Conservation (phyloP, 1,140 invertebrate species). For the Leptopilina clavipes region DNA sequence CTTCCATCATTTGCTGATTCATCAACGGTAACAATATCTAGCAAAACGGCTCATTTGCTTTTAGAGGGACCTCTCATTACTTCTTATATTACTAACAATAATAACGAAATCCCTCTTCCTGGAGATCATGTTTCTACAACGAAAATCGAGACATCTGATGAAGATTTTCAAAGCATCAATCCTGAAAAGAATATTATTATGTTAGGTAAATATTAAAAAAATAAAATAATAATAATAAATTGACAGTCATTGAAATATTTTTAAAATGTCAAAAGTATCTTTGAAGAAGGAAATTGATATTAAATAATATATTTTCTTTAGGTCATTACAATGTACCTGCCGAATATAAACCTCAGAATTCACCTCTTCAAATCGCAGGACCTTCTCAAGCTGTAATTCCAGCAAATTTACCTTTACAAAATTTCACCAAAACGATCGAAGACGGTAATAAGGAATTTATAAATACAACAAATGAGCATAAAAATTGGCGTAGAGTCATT, state of each 20-base stretch:
- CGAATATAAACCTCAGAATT: constrained; percentile 68
- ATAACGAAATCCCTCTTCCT: constrained; percentile 55
- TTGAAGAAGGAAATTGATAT: not conserved
- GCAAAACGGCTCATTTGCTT: constrained; percentile 78
- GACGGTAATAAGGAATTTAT: constrained; percentile 50
- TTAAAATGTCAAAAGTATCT: too few relatives aligned
- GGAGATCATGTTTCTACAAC: constrained; percentile 56
- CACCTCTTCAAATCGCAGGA: constrained; percentile 77
- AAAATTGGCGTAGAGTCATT: constrained; percentile 56
- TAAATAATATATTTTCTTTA: constrained; percentile 68
- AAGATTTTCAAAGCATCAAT: constrained; percentile 56
- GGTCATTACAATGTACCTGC: constrained; percentile 87
- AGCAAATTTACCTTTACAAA: constrained; percentile 51
- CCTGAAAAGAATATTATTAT: constrained; percentile 62
- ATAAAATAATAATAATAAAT: too few relatives aligned
- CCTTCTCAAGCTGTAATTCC: constrained; percentile 72
- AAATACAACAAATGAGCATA: constrained; percentile 47
- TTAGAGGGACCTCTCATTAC: constrained; percentile 80
- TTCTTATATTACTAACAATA: constrained; percentile 61
- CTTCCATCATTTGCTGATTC: constrained; percentile 93
- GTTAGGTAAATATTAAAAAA: constrained; percentile 66
- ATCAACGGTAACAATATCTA: constrained; percentile 83
- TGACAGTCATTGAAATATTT: constrained; percentile 25
- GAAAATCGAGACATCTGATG: constrained; percentile 52
- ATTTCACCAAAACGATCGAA: constrained; percentile 56